phyloP scores from a whole-genome alignment of 2,113 vertebrate species.

The Ciconia maguari region DNA sequence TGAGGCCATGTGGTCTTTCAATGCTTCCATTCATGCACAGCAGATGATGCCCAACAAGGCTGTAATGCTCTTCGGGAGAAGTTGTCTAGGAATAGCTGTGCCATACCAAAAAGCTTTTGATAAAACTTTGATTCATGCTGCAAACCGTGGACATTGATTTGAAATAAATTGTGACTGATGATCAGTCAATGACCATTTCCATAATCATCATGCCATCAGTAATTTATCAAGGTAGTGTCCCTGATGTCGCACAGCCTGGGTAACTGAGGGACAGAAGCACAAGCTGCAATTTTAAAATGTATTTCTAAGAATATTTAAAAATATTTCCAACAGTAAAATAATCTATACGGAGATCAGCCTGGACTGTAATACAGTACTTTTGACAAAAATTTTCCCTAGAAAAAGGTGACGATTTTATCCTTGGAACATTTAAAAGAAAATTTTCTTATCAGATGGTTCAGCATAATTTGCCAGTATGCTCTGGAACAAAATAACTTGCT shows the following conservation, averaged over 20 bases:
- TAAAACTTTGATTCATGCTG: slow-evolving; percentile 74
- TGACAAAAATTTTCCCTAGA: slow-evolving; percentile 9
- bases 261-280: slow-evolving; percentile 73
- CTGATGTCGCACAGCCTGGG: slow-evolving; percentile 85
- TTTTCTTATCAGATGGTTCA: slow-evolving; percentile 55
- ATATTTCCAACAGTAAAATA: slow-evolving; percentile 61
- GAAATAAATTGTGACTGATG: slow-evolving; percentile 88
- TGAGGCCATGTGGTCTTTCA: slow-evolving; percentile 51
- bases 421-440: slow-evolving; percentile 62
- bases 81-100: slow-evolving; percentile 64
- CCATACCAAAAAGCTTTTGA: slow-evolving; percentile 72
- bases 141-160: slow-evolving; percentile 72
- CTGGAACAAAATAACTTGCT: slow-evolving; percentile 62
- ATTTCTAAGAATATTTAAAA: slow-evolving; percentile 79
- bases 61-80: slow-evolving; percentile 59
- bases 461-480: slow-evolving; percentile 42
- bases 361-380: slow-evolving; percentile 43
- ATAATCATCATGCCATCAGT: slow-evolving; percentile 85
- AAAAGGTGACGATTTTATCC: slow-evolving; percentile 26
- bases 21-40: slow-evolving; percentile 40
- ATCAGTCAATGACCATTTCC: slow-evolving; percentile 87
- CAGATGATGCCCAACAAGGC: slow-evolving; percentile 58
- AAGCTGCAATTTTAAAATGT: slow-evolving; percentile 76
- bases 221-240: slow-evolving; percentile 87
- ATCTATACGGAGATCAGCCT: slow-evolving; percentile 33